Evolutionary conservation across 2,797 vertebrate genomes (phyloP), one percentile per base, ranked within the genome.

Genomic region (Mus spretus): DNA sequence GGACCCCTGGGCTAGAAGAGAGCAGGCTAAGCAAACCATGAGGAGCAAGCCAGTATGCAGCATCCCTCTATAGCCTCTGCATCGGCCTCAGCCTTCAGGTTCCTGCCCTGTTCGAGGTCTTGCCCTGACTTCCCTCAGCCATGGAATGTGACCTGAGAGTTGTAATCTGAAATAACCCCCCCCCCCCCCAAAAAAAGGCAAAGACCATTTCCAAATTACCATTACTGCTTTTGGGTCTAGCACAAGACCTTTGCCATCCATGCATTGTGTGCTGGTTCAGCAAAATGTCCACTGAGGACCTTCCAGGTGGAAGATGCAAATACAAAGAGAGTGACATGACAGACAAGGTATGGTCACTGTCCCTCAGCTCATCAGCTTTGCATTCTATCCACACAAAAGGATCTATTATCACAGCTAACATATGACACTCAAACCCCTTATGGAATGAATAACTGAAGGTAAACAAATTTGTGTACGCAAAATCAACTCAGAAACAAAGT

Each of bases 231-330:
- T 20, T 40, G 34, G 11, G 7, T 89, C 55, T 44, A 72, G 7
- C 6, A 17, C 5, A 50, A 79, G 20, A 4, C 4, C 53, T 50
- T 2, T 47, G 3, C 40, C 53, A 50, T n/a, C 81, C 20, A 10
- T 34, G 7, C 31, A 14, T 47, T 24, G 0, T 34, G 3, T 3
- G 19, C 28, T 77, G 12, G 5, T 59, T n/a, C 81, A 83, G 37
- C 47, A 61, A 8, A 40, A 31, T 34, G 1, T 9, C 24, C 4
- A 8, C 17, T 0, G 0, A 81, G 79, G 34, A 17, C 37, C 26
- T 15, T 3, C 19, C 20, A 0, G 6, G 9, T 31, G 0, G 31
- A 22, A 19, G 50, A 24, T 24, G 7, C 47, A 4, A 8, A 15
- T 12, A 28, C 14, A 7, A 75, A 63, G 4, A 14, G 6, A 3